Evolutionary conservation across 2,797 vertebrate species (phyloP).

Genomic region (Sitta carolinensis): DNA sequence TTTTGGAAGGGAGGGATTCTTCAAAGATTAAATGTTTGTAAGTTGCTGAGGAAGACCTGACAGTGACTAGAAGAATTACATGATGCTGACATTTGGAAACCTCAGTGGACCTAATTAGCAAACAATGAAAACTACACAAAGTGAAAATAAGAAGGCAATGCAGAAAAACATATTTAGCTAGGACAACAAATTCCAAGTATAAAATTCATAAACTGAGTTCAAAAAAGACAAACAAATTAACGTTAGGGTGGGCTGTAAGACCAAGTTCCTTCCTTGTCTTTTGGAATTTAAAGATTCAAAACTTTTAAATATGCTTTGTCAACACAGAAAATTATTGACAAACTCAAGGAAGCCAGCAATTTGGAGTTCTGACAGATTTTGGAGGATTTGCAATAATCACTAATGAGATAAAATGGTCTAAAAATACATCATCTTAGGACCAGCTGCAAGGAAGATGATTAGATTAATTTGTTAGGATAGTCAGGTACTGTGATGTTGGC

Average conservation of each 20-base stretch:
- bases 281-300: background rate
- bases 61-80: background rate
- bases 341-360: background rate
- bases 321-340: background rate
- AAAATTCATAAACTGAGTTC: background rate
- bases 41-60: background rate
- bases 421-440: background rate
- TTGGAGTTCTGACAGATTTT: background rate
- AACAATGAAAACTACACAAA: background rate
- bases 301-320: background rate
- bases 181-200: background rate
- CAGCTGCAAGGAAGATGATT: background rate
- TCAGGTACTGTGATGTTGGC: background rate
- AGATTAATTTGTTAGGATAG: background rate
- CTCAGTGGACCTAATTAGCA: conserved; percentile 23
- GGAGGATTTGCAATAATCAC: background rate
- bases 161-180: background rate
- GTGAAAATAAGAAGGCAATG: background rate
- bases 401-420: conserved; percentile 12
- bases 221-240: background rate
- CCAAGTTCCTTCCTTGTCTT: background rate
- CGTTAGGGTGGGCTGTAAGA: background rate
- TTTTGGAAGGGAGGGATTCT: background rate
- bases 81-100: background rate
- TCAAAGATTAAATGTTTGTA: background rate